Evolutionary conservation across 92 coral and sea anemone genomes (phyloP), one percentile per base, ranked within the genome.

Genomic region (Epizoanthus rinbou): DNA sequence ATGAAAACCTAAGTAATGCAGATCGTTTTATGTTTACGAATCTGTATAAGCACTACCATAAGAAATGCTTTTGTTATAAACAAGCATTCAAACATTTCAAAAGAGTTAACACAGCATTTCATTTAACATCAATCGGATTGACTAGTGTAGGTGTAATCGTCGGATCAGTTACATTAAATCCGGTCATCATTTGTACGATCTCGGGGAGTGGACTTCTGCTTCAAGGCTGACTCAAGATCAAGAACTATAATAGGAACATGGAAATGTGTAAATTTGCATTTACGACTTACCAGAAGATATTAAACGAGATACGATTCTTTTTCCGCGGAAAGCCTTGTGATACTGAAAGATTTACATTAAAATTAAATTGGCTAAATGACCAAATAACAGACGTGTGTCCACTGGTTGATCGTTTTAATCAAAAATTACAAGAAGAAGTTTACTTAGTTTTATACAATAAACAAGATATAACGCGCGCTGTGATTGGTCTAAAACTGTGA

Each of bases 201-300:
- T 4, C 64, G 4, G 88, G 88, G 0, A 0, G 35, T 19, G 88
- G 88, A 8, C 31, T 85, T 16, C 1, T 85, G 1, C 19, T 85
- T 0, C 82, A 85, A 16, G 74, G 64, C n/a, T 75, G 39, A 13
- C 41, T 67, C 1, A 65, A 78, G 52, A 43, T 17, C 1, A 85
- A 37, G 14, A 60, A 75, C 16, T 24, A 60, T 37, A 23, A 18
- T 41, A 75, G 39, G 37, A 85, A 85, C n/a, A 68, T 75, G 1
- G 88, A 75, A 68, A 75, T 65, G 76, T 62, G 39, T 41, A 76
- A 64, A 33, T 63, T 75, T 6, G 88, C 76, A 4, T 76, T 19
- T n/a, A 63, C 65, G 19, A 35, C 15, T 11, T 85, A 73, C 33
- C 28, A 79, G 35, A 79, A 79, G 62, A 17, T 33, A 0, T 23